Evolutionary conservation across 1,140 invertebrate species (phyloP), one percentile per base, ranked within the genome.

Genomic region (Meteorus sp.): DNA sequence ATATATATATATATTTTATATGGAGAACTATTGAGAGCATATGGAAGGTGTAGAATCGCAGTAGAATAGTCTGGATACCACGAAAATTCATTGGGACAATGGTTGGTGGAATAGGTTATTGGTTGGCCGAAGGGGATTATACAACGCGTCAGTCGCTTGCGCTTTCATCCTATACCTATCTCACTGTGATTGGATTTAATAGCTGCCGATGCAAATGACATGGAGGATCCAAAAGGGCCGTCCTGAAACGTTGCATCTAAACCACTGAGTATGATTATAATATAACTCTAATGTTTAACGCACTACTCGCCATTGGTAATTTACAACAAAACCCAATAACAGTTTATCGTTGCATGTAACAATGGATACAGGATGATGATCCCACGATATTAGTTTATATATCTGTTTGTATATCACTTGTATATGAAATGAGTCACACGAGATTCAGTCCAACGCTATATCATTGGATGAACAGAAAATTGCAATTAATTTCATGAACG

Each of bases 151-250:
- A 61, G n/a, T n/a, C n/a, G n/a, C n/a, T n/a, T n/a, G n/a, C n/a
- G n/a, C n/a, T n/a, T n/a, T n/a, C n/a, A n/a, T n/a, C n/a, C n/a
- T n/a, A n/a, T n/a, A n/a, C n/a, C n/a, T n/a, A n/a, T n/a, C n/a
- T n/a, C 68, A 66, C 63, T 66, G 62, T 67, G 71, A 73, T 71
- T 73, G 69, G 68, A 61, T 69, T 60, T 71, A 71, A 73, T 71
- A 59, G 64, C 31, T 55, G 60, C 51, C 60, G 58, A 64, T 71
- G 66, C 63, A 67, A 69, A 71, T 68, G 66, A 65, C 62, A 60
- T 62, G 60, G 64, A 60, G 59, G 60, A 64, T 60, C 59, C 54
- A 56, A 71, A 67, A 65, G 66, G 59, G 55, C 15, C 11, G 33
- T 50, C 29, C 15, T 61, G 59, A 56, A 66, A 63, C 65, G 67